These are phyloP conservation scores for Galeopsomyia nigrocyanea DNA, from an alignment of 2,888 invertebrate genomes.

Conservation along the genomic window DNA sequence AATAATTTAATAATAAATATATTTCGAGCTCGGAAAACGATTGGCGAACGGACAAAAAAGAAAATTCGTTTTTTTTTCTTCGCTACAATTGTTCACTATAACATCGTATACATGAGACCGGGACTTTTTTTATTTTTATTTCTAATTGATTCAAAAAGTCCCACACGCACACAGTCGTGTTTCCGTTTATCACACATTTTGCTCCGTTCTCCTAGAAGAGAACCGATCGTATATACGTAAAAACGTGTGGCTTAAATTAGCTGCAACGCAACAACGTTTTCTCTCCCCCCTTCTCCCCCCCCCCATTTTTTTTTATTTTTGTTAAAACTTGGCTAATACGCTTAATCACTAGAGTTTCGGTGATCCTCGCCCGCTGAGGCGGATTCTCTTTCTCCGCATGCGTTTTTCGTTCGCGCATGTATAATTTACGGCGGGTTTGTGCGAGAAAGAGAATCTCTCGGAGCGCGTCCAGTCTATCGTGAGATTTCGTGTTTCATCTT, in stretches of 20 bases:
- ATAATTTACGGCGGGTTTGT: constrained; percentile 41
- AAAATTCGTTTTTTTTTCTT: constrained; percentile 9
- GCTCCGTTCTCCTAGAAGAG: constrained; percentile 9
- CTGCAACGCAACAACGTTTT: constrained; percentile 9
- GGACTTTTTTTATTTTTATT: no score
- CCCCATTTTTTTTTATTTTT: constrained; percentile 17
- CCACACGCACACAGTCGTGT: background rate
- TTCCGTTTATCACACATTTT: constrained; percentile 10
- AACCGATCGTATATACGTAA: no score
- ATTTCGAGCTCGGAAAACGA: constrained; percentile 13
- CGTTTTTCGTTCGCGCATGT: constrained; percentile 24
- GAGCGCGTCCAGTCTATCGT: constrained; percentile 67
- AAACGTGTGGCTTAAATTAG: no score
- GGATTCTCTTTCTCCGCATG: constrained; percentile 35
- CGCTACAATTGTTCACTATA: background rate
- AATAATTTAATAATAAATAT: constrained; percentile 6
- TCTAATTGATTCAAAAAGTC: background rate
- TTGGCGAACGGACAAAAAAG: constrained; percentile 3
- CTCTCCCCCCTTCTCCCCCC: background rate
- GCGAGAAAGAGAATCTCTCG: constrained; percentile 60
- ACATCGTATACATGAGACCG: constrained; percentile 1
- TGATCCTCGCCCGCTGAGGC: constrained; percentile 49
- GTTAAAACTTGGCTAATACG: constrained; percentile 44
- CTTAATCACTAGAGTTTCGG: constrained; percentile 49
- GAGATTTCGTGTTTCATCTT: constrained; percentile 20